These are phyloP conservation scores for Nyctereutes procyonoides DNA, from an alignment of 2,113 vertebrate genomes.

Conservation along the genomic window DNA sequence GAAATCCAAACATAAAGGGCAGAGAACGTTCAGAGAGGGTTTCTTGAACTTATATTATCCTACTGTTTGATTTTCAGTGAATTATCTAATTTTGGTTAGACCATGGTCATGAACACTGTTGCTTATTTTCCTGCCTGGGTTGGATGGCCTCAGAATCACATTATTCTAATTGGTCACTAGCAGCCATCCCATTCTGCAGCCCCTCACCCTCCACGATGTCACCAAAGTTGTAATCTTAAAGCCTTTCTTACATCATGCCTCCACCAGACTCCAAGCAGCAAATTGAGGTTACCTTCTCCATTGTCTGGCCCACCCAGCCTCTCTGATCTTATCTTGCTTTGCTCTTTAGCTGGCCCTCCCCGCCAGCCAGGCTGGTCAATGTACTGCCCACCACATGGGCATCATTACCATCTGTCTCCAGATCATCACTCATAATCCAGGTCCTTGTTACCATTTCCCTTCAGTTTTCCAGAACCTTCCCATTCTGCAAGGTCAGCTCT, in stretches of 20 bases:
- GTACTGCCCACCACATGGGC: fast-evolving
- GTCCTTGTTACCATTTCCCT: not conserved
- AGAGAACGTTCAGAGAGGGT: not conserved
- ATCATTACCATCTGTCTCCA: not conserved
- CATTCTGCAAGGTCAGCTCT: not conserved
- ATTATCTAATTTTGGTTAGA: conserved; percentile 11
- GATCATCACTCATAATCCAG: not conserved
- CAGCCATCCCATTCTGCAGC: not conserved
- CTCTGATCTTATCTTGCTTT: not conserved
- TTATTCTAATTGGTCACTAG: not conserved
- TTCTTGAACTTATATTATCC: conserved; percentile 39
- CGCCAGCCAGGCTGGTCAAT: not conserved
- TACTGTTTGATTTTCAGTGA: not conserved
- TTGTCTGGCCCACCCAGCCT: not conserved
- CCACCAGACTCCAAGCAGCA: not conserved
- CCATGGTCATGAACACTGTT: not conserved
- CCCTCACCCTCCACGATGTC: fast-evolving
- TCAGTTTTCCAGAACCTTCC: not conserved
- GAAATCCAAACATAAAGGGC: conserved; percentile 4
- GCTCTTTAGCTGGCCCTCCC: not conserved
- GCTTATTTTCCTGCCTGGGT: not conserved
- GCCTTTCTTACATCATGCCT: not conserved
- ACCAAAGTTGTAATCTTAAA: not conserved
- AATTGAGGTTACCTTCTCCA: not conserved
- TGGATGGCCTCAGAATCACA: not conserved